Conservation (phyloP, 2,113 vertebrate species). For the Pteropus alecto region DNA sequence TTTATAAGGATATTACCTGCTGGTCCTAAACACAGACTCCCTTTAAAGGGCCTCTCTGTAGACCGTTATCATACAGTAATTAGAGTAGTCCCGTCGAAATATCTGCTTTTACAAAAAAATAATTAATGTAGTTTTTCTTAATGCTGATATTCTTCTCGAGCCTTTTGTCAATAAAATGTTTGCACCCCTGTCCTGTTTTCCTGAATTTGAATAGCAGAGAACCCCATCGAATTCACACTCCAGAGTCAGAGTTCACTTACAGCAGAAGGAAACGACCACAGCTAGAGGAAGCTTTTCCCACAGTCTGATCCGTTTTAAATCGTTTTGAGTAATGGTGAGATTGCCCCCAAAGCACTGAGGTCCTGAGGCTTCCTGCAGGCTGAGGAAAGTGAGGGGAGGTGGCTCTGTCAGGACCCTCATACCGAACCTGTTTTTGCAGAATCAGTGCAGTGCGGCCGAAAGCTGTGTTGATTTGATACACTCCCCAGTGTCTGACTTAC, state of each 20-base stretch:
- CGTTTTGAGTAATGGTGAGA: background rate
- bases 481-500: background rate
- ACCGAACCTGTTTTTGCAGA: background rate
- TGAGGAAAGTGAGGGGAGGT: background rate
- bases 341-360: background rate
- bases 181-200: background rate
- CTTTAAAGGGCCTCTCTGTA: background rate
- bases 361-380: background rate
- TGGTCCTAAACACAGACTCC: background rate
- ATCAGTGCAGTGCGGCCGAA: background rate
- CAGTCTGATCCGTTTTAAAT: background rate
- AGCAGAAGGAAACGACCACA: background rate
- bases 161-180: background rate
- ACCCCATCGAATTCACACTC: background rate
- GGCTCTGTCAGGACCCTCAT: background rate
- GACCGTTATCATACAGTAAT: background rate
- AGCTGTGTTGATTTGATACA: background rate
- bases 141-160: background rate
- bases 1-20: background rate
- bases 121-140: background rate
- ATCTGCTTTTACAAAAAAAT: background rate
- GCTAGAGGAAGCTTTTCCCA: background rate
- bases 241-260: background rate
- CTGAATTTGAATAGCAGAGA: background rate
- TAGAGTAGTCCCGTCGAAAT: background rate